Evolutionary conservation across 2,888 invertebrate genomes (phyloP).

Genomic region (Bellardia pandia): DNA sequence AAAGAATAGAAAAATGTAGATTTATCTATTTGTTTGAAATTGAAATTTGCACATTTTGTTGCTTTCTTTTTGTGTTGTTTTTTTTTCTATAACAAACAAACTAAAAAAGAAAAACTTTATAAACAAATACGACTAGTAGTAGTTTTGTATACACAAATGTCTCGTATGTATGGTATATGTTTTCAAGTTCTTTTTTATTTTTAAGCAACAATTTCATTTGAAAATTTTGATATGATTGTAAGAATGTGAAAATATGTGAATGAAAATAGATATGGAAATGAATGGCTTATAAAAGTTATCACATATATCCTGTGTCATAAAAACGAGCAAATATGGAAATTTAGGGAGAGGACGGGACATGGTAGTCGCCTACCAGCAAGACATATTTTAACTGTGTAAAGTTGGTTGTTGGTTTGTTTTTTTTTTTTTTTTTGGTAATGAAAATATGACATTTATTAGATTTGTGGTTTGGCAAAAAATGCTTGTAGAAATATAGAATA

Average conservation of each 20-base stretch:
- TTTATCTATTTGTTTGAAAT: slow-evolving; percentile 67
- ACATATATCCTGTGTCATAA: slow-evolving; percentile 54
- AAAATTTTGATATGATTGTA: slow-evolving; percentile 60
- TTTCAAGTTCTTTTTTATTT: slow-evolving; percentile 1
- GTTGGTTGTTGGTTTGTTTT: slow-evolving; percentile 15
- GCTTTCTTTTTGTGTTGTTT: slow-evolving; percentile 11
- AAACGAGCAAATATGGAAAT: not conserved
- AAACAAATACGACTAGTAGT: slow-evolving; percentile 26
- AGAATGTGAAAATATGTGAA: slow-evolving; percentile 61
- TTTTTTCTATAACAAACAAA: slow-evolving; percentile 24
- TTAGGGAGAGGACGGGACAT: not conserved
- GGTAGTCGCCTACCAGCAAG: not conserved
- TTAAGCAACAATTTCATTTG: slow-evolving; percentile 49
- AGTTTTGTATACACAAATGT: not conserved
- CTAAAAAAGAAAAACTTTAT: slow-evolving; percentile 35
- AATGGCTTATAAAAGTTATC: slow-evolving; percentile 62
- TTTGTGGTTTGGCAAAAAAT: slow-evolving; percentile 77
- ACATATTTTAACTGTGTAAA: slow-evolving; percentile 10
- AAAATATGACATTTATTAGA: slow-evolving; percentile 80
- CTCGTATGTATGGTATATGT: not conserved
- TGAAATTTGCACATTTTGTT: slow-evolving; percentile 63
- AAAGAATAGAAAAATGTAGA: slow-evolving; percentile 29
- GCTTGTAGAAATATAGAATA: not conserved
- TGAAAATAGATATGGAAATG: slow-evolving; percentile 50
- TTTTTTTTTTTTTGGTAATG: slow-evolving; percentile 53